These are phyloP conservation scores for Hycleus phaleratus DNA, from an alignment of 1,140 invertebrate species.

Conservation along the genomic window DNA sequence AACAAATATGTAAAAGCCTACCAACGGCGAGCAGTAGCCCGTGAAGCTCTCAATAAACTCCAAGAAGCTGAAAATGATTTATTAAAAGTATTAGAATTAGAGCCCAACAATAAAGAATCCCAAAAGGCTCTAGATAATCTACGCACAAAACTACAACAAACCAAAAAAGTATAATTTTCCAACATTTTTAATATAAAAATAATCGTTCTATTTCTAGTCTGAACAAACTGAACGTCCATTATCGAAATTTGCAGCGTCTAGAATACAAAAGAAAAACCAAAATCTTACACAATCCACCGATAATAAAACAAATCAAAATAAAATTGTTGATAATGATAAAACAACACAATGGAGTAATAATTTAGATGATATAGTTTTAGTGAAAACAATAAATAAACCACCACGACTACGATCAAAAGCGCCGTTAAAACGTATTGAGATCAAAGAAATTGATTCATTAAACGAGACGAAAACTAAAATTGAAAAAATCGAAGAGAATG, in stretches of 20 bases:
- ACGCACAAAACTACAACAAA: conserved; percentile 44
- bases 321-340: conserved; percentile 14
- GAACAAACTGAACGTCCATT: conserved; percentile 22
- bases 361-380: conserved; percentile 19
- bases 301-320: conserved; percentile 3
- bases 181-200: too few species aligned
- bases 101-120: conserved; percentile 62
- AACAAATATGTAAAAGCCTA: conserved; percentile 72
- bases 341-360: conserved; percentile 2
- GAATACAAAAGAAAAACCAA: conserved; percentile 15
- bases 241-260: conserved; percentile 33
- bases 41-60: conserved; percentile 53
- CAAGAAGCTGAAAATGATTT: conserved; percentile 61
- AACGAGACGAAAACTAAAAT: background rate
- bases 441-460: conserved; percentile 26
- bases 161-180: conserved; percentile 26
- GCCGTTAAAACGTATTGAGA: conserved; percentile 30
- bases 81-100: conserved; percentile 55
- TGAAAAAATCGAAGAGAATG: background rate
- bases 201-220: background rate
- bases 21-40: conserved; percentile 62
- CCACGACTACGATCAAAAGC: conserved; percentile 32
- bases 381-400: conserved; percentile 32
- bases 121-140: conserved; percentile 51
- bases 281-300: background rate